phyloP scores from a whole-genome alignment of 2,888 invertebrate species.

The Subacronicta megacephala region DNA sequence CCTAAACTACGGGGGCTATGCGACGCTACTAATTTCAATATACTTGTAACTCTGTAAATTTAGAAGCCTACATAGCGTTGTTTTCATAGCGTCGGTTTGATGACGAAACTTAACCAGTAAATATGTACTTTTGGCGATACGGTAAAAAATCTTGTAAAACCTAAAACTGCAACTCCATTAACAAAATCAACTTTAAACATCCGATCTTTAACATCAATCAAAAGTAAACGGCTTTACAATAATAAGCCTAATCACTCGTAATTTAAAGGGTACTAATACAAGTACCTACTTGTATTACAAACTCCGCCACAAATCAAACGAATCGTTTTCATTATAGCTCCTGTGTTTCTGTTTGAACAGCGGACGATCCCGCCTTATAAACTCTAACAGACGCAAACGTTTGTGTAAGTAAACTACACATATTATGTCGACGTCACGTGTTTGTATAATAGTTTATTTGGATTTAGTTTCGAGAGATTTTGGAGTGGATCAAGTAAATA shows the following conservation, averaged over 20 bases:
- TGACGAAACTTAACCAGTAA: too few species aligned
- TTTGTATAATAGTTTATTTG: constrained; percentile 23
- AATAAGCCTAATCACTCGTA: constrained; percentile 38
- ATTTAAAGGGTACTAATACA: constrained; percentile 25
- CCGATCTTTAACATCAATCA: too few species aligned
- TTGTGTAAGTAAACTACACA: constrained; percentile 33
- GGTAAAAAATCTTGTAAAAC: too few species aligned
- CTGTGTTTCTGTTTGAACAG: constrained; percentile 35
- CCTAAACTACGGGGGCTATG: too few species aligned
- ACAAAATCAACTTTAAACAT: constrained; percentile 19
- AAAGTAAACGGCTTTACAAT: constrained; percentile 28
- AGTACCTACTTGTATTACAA: constrained; percentile 29
- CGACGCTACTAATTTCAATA: too few species aligned
- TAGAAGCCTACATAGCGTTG: too few species aligned
- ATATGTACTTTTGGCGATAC: too few species aligned
- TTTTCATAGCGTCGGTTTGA: too few species aligned
- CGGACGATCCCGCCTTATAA: constrained; percentile 48
- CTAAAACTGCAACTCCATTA: not conserved
- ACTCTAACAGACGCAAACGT: constrained; percentile 51
- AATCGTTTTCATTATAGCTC: constrained; percentile 37
- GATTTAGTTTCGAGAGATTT: not conserved
- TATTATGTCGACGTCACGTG: constrained; percentile 42
- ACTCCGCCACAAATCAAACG: constrained; percentile 48
- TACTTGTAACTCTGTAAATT: too few species aligned
- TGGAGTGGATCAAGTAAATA: not conserved